These are phyloP conservation scores for Venturia canescens DNA, from an alignment of 1,140 invertebrate species.

Conservation along the genomic window DNA sequence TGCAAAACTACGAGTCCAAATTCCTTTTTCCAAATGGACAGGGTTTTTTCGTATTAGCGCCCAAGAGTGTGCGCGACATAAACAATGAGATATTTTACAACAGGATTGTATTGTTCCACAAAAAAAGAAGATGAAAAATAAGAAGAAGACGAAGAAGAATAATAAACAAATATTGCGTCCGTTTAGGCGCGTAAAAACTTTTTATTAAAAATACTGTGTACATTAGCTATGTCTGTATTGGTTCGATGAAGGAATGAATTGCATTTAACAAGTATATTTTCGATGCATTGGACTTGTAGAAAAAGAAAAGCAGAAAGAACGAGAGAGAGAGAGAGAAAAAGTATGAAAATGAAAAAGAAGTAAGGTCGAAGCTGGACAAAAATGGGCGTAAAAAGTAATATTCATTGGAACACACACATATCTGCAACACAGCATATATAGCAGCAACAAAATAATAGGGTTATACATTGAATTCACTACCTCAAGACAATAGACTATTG, in stretches of 20 bases:
- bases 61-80: conserved; percentile 49
- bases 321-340: neutral
- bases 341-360: neutral
- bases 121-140: conserved; percentile 53
- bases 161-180: conserved; percentile 38
- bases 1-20: conserved; percentile 70
- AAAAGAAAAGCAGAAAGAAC: conserved; percentile 57
- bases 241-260: conserved; percentile 47
- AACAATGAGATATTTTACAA: conserved; percentile 43
- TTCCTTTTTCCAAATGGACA: conserved; percentile 67
- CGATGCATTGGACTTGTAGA: conserved; percentile 72
- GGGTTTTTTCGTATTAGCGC: conserved; percentile 57
- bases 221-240: conserved; percentile 44
- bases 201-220: conserved; percentile 46
- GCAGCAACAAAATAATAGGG: conserved; percentile 72
- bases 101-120: conserved; percentile 51
- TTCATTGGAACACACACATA: conserved; percentile 63
- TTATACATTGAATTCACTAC: conserved; percentile 73
- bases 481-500: conserved; percentile 74
- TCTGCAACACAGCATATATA: conserved; percentile 68
- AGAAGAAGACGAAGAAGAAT: conserved; percentile 46
- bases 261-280: conserved; percentile 52
- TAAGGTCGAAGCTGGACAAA: neutral
- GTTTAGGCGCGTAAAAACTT: conserved; percentile 38
- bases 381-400: conserved; percentile 42